These are phyloP conservation scores for Suricata suricatta DNA, from an alignment of 2,113 vertebrate species.

Conservation along the genomic window DNA sequence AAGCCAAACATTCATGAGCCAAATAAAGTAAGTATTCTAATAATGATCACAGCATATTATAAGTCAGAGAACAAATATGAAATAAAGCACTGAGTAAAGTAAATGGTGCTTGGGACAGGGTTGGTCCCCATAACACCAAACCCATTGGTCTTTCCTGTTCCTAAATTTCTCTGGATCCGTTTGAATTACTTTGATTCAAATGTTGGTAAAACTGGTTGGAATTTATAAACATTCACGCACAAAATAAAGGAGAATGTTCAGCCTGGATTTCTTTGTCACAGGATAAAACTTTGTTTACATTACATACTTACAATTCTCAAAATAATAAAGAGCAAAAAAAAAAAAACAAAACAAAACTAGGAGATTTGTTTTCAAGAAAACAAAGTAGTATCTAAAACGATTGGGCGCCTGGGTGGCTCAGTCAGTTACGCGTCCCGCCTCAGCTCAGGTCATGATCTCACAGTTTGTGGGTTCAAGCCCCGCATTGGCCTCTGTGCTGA, in stretches of 20 bases:
- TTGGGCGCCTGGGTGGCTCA: too few species aligned
- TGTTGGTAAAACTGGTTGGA: neutral
- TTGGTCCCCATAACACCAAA: neutral
- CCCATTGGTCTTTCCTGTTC: neutral
- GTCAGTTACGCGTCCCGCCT: too few species aligned
- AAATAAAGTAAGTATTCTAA: neutral
- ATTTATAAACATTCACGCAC: neutral
- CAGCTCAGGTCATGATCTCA: too few species aligned
- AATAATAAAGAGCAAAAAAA: neutral
- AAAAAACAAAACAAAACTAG: neutral
- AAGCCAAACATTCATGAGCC: neutral
- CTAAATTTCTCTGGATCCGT: neutral
- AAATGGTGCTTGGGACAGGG: neutral
- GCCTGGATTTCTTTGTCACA: neutral
- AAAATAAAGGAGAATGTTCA: neutral
- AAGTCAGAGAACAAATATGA: neutral
- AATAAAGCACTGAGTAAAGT: neutral
- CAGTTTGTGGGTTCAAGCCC: too few species aligned
- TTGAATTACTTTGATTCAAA: neutral
- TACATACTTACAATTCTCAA: neutral
- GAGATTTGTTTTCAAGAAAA: neutral
- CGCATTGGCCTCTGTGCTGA: too few species aligned
- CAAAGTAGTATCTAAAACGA: neutral
- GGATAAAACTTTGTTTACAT: neutral
- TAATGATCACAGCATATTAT: neutral